Evolutionary conservation across 2,113 vertebrate genomes (phyloP).

Genomic region (Bufo gargarizans): DNA sequence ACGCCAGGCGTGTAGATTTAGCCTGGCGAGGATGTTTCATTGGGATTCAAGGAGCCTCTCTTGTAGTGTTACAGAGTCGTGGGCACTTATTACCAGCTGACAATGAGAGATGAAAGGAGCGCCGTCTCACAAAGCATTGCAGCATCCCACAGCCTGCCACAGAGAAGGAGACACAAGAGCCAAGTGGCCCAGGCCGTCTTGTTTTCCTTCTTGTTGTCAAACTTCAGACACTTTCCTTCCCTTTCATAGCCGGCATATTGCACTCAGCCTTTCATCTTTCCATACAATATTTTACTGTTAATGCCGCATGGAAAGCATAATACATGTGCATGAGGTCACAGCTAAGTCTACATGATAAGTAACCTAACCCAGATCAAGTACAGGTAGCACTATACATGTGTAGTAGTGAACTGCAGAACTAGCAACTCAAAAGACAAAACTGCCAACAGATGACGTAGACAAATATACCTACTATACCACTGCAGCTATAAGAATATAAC

Average conservation of each 20-base stretch:
- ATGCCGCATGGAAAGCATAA: neutral
- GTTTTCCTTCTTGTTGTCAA: neutral
- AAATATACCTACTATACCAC: neutral
- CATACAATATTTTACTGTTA: neutral
- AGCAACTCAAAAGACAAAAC: neutral
- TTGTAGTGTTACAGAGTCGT: constrained; percentile 6
- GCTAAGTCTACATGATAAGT: neutral
- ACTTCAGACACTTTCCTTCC: neutral
- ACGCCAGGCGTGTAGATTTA: neutral
- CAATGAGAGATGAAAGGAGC: constrained; percentile 21
- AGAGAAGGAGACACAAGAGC: neutral
- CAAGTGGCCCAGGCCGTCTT: neutral
- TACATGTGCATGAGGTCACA: neutral
- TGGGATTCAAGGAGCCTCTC: neutral
- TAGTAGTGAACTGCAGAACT: neutral
- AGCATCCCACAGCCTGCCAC: neutral
- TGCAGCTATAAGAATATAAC: neutral
- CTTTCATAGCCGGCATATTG: neutral
- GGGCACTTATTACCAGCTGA: neutral
- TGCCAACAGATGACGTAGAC: too few species aligned
- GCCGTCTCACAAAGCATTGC: neutral
- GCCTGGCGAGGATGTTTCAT: neutral
- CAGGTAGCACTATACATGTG: neutral
- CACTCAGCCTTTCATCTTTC: neutral
- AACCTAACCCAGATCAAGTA: neutral